Evolutionary conservation across 2,888 invertebrate species (phyloP), one percentile per base, ranked within the genome.

Genomic region (Drosophila cracens): DNA sequence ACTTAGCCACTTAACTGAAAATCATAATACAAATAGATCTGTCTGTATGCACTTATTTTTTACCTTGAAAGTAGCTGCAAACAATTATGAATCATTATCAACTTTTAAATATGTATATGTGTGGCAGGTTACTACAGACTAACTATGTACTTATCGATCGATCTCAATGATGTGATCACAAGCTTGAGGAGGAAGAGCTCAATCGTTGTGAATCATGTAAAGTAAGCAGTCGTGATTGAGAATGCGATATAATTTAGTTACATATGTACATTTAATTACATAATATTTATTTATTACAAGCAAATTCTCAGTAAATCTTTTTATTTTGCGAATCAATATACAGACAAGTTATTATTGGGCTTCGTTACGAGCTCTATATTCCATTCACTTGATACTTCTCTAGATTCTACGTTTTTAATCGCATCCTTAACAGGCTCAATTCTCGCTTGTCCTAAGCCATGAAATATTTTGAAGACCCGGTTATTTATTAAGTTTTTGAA

Each of bases 131-230:
- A 10, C 31, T 0, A 31, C 0, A 10, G 8, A 31, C 21, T 21
- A 4, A 13, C 34, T 34, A 34, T 34, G 11, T 13, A 34, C 13
- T 11, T 13, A 34, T 16, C 34, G 5, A 34, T 34, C 34, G 5
- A 34, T 34, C 4, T 16, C 5, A 34, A 13, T 34, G 13, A 1
- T 34, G 13, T 16, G 13, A 31, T 31, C 3, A 2, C 31, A 2
- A 8, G 31, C 31, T 8, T 31, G 31, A 31, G 13, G 34, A 34
- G 11, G 11, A 40, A 40, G 5, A 11, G 11, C 40, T 21, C n/a
- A n/a, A n/a, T 11, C 1, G 1, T 1, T 5, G 1, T 5, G 2
- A 40, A n/a, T n/a, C 1, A n/a, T 10, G 4, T 40, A n/a, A 2
- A 40, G 4, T 40, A 40, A n/a, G n/a, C 2, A n/a, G 40, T 4